phyloP scores from a whole-genome alignment of 2,113 vertebrate species.

The Myiozetetes cayanensis region DNA sequence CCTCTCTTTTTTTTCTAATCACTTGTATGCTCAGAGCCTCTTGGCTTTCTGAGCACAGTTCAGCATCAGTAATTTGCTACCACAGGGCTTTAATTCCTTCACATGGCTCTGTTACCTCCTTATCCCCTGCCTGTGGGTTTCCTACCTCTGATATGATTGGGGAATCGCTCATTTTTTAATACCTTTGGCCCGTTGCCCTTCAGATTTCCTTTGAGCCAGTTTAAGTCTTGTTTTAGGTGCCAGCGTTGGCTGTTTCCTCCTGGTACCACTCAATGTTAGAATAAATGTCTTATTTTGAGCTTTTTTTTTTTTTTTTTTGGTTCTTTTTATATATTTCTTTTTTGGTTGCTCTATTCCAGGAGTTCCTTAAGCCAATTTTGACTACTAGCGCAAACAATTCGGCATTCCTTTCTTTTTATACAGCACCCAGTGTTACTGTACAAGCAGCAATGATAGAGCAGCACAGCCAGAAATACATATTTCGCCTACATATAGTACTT shows the following conservation, averaged over 20 bases:
- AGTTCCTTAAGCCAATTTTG: neutral
- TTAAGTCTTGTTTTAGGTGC: neutral
- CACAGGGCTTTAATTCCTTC: neutral
- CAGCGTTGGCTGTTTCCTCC: neutral
- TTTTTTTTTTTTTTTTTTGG: too few relatives aligned
- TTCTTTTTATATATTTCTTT: neutral
- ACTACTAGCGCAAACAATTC: neutral
- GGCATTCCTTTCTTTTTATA: slow-evolving; percentile 61
- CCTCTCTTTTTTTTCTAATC: neutral
- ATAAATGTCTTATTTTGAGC: neutral
- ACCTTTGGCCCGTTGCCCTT: neutral
- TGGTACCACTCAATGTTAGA: neutral
- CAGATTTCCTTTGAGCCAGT: neutral
- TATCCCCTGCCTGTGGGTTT: neutral
- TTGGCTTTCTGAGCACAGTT: neutral
- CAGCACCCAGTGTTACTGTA: neutral
- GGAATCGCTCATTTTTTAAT: neutral
- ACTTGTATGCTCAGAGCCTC: neutral
- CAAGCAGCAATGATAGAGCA: slow-evolving; percentile 40
- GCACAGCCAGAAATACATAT: neutral
- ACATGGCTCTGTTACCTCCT: neutral
- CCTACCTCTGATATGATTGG: neutral
- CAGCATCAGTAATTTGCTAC: neutral
- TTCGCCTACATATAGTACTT: neutral
- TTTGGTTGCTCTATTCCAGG: slow-evolving; percentile 38